These are phyloP conservation scores for Ptiloglossa arizonensis DNA, from an alignment of 1,140 invertebrate species.

Conservation along the genomic window DNA sequence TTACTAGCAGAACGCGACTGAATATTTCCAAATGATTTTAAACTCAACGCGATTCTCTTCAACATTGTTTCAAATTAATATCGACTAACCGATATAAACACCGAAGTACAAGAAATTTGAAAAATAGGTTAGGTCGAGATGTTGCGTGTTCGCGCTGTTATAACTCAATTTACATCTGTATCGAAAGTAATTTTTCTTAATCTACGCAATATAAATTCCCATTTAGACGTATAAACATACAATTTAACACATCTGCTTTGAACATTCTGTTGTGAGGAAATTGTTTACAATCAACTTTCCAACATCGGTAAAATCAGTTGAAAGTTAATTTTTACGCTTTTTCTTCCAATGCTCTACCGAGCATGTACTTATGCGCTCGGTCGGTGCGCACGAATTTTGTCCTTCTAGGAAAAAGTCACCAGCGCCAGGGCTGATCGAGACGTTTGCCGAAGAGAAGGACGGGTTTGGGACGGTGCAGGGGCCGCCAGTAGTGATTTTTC, in stretches of 20 bases:
- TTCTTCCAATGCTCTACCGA: too few species aligned
- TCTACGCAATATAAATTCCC: not conserved
- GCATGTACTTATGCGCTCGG: too few species aligned
- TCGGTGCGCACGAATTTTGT: too few species aligned
- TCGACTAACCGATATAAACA: constrained; percentile 21
- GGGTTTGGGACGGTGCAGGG: too few species aligned
- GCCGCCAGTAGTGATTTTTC: too few species aligned
- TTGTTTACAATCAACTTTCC: not conserved
- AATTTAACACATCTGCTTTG: constrained; percentile 5
- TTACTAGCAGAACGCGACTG: constrained; percentile 40
- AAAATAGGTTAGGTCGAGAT: constrained; percentile 14
- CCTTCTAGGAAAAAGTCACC: too few species aligned
- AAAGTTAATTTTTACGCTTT: not conserved
- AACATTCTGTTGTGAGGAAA: not conserved
- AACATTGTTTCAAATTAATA: constrained; percentile 55
- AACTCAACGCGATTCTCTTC: constrained; percentile 28
- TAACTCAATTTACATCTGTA: not conserved
- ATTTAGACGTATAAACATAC: not conserved
- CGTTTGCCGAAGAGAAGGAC: too few species aligned
- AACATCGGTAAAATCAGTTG: not conserved
- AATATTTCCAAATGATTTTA: constrained; percentile 7
- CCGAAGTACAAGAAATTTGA: constrained; percentile 19
- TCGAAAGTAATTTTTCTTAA: not conserved
- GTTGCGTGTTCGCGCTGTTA: not conserved
- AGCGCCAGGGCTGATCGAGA: too few species aligned